Evolutionary conservation across 1,140 invertebrate species (phyloP).

Genomic region (Macrobrachium nipponense): DNA sequence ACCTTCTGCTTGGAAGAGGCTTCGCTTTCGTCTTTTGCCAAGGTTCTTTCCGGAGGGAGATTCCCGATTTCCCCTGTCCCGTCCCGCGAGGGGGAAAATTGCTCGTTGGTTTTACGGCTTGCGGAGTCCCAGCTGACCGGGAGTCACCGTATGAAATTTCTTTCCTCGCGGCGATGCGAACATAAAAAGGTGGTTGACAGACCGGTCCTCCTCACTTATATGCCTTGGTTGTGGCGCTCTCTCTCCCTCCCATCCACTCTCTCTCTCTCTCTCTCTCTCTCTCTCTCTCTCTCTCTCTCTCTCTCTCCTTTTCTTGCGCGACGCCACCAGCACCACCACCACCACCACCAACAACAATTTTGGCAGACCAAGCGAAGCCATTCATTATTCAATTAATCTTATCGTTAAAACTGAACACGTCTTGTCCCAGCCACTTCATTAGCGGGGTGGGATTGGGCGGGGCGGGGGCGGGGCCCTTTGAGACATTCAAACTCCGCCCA

Average conservation of each 20-base stretch:
- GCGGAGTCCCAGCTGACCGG: too few relatives aligned
- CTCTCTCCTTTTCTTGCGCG: not conserved
- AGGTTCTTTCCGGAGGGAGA: too few relatives aligned
- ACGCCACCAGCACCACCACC: not conserved
- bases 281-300: not conserved
- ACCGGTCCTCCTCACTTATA: not conserved
- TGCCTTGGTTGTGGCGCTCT: not conserved
- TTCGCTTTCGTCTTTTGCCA: too few relatives aligned
- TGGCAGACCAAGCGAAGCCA: not conserved
- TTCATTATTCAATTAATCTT: slow-evolving; percentile 47
- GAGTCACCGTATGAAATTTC: too few relatives aligned
- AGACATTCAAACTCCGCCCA: not conserved
- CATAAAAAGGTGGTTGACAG: too few relatives aligned
- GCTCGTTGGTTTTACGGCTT: too few relatives aligned
- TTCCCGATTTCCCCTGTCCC: too few relatives aligned
- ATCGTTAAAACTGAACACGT: slow-evolving; percentile 48
- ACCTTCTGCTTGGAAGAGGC: too few relatives aligned
- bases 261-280: not conserved
- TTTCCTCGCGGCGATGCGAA: too few relatives aligned
- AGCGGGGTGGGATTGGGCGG: not conserved
- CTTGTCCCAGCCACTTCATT: slow-evolving; percentile 48
- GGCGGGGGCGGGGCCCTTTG: not conserved
- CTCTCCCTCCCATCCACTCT: not conserved
- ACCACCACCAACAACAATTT: not conserved
- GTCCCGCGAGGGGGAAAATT: too few relatives aligned